A percentile compares a stretch with the other conserved stretches of the same genome.
Conservation (phyloP, 1,140 invertebrate genomes). For the Drosophila bocqueti region DNA sequence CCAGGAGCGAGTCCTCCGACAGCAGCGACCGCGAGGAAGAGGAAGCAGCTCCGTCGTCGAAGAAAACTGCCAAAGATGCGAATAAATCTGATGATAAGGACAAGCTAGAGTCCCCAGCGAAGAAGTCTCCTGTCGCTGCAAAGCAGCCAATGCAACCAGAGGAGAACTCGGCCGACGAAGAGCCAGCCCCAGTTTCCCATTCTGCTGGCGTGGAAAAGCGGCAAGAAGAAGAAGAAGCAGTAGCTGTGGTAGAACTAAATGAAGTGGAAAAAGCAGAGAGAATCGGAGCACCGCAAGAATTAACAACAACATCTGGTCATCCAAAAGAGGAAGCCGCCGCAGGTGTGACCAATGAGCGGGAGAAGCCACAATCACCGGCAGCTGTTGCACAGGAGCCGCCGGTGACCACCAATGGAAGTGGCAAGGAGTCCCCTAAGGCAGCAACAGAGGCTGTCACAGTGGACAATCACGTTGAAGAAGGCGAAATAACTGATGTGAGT, state of each 20-base stretch:
- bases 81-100: slow-evolving; percentile 15
- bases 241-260: slow-evolving; percentile 19
- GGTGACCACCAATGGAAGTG: slow-evolving; percentile 54
- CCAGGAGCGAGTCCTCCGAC: slow-evolving; percentile 31
- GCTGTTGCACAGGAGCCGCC: slow-evolving; percentile 1
- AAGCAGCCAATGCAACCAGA: neutral
- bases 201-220: slow-evolving; percentile 46
- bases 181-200: slow-evolving; percentile 7
- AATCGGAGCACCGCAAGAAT: neutral
- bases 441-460: neutral
- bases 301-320: slow-evolving; percentile 5
- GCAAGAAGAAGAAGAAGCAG: slow-evolving; percentile 29
- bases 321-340: neutral
- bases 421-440: neutral
- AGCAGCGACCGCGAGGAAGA: slow-evolving; percentile 51
- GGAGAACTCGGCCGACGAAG: neutral
- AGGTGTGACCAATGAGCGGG: slow-evolving; percentile 28
- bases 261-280: slow-evolving; percentile 36
- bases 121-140: neutral
- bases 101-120: slow-evolving; percentile 6
- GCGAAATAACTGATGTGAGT: slow-evolving; percentile 73
- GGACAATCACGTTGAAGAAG: slow-evolving; percentile 60
- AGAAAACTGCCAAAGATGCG: slow-evolving; percentile 9
- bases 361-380: neutral
- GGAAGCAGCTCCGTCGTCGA: slow-evolving; percentile 6